Conservation (phyloP, 2,113 vertebrate genomes). For the Lepisosteus osseus region DNA sequence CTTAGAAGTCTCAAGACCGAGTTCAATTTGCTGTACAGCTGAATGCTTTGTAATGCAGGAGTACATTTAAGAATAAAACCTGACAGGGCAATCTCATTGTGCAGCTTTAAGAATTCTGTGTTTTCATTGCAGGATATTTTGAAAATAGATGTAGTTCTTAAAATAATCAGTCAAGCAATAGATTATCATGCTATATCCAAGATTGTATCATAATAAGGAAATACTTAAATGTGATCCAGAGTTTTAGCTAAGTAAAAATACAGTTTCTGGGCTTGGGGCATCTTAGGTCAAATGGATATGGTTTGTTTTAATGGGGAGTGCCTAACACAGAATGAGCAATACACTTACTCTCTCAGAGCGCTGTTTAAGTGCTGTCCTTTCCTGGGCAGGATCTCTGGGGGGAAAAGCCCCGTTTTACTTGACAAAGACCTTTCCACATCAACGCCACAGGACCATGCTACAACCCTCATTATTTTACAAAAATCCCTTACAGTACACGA, state of each 20-base stretch:
- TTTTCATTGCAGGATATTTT: too few relatives aligned
- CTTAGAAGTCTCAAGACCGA: not conserved
- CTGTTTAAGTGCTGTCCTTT: not conserved
- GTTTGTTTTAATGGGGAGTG: not conserved
- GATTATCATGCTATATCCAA: too few relatives aligned
- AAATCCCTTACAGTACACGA: constrained; percentile 28
- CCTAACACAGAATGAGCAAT: constrained; percentile 51
- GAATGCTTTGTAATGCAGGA: not conserved
- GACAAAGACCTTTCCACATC: constrained; percentile 39
- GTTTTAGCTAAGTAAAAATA: too few relatives aligned
- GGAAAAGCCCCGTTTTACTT: constrained; percentile 56
- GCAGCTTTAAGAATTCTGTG: not conserved
- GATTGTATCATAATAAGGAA: too few relatives aligned
- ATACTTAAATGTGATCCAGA: too few relatives aligned
- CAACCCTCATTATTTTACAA: constrained; percentile 12
- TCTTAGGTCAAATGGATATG: too few relatives aligned
- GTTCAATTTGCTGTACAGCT: not conserved
- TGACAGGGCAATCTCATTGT: not conserved
- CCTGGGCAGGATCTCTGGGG: not conserved
- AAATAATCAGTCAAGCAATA: too few relatives aligned
- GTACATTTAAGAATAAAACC: too few relatives aligned
- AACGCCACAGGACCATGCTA: not conserved
- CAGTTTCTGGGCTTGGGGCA: too few relatives aligned
- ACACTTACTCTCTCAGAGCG: constrained; percentile 35
- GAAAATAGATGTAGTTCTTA: too few relatives aligned